Percentiles rank a stretch among this genome's conserved stretches.
These are phyloP conservation scores for Leptoclinus maculatus DNA, from an alignment of 2,797 vertebrate genomes.

Conservation along the genomic window DNA sequence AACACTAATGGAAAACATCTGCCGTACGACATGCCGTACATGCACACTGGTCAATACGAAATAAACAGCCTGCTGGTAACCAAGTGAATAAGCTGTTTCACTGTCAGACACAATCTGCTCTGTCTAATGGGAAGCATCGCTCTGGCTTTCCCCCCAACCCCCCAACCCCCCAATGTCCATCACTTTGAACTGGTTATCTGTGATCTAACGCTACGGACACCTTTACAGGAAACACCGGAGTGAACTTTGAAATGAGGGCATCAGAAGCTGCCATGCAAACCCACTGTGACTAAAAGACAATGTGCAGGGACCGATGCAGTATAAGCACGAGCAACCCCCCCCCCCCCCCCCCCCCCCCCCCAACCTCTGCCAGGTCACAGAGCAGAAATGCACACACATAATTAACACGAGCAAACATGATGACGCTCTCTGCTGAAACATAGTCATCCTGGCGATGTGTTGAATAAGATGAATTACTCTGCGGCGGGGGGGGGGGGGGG, in stretches of 20 bases:
- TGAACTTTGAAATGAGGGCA: conserved; percentile 39
- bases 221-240: neutral
- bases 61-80: conserved; percentile 11
- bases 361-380: conserved; percentile 60
- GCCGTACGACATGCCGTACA: neutral
- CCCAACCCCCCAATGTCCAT: conserved; percentile 13
- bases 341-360: neutral
- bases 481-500: conserved; percentile 27
- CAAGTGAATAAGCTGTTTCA: conserved; percentile 22
- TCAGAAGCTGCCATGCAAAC: conserved; percentile 7
- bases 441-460: conserved; percentile 43
- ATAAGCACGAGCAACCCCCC: neutral
- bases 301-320: neutral
- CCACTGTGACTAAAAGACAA: neutral
- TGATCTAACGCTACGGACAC: conserved; percentile 16
- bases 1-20: conserved; percentile 22
- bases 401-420: conserved; percentile 38
- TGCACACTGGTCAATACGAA: neutral
- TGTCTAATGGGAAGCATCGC: conserved; percentile 13
- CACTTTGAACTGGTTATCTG: conserved; percentile 47
- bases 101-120: conserved; percentile 34
- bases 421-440: conserved; percentile 40
- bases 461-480: conserved; percentile 66
- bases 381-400: conserved; percentile 46
- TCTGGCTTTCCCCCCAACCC: neutral